Percentiles rank a stretch among this genome's conserved stretches.
Conservation (phyloP, 2,113 vertebrate species). For the Aphelocoma coerulescens region DNA sequence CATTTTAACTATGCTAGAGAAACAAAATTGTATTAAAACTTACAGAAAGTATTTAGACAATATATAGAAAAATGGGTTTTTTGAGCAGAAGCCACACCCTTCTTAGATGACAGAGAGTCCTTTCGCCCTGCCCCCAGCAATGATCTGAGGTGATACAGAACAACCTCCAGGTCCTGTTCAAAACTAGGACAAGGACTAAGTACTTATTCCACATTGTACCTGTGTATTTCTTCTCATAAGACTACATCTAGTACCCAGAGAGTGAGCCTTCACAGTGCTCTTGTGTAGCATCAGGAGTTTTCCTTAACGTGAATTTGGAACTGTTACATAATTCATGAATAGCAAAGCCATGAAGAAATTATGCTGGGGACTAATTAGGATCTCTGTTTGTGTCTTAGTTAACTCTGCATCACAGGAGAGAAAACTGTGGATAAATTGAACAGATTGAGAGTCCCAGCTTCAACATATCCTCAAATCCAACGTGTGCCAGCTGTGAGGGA, state of each 20-base stretch:
- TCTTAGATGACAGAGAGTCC: not conserved
- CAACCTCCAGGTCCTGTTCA: not conserved
- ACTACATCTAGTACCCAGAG: not conserved
- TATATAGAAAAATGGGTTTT: not conserved
- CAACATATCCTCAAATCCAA: not conserved
- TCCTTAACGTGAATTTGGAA: not conserved
- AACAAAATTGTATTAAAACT: not conserved
- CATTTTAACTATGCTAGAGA: not conserved
- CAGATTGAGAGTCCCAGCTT: not conserved
- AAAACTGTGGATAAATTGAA: not conserved
- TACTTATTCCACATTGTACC: not conserved
- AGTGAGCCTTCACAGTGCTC: not conserved
- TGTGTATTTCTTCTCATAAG: not conserved
- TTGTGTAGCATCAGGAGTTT: not conserved
- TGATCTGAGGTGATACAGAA: not conserved
- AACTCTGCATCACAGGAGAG: not conserved
- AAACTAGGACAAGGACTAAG: not conserved
- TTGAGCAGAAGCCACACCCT: rapidly evolving
- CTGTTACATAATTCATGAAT: not conserved
- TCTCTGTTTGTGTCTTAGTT: not conserved
- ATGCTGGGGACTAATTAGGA: not conserved
- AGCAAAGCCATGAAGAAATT: not conserved
- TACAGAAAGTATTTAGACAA: not conserved
- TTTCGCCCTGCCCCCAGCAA: not conserved
- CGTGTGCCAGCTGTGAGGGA: not conserved